phyloP scores from a whole-genome alignment of 2,797 vertebrate genomes.

The Mastacembelus armatus region DNA sequence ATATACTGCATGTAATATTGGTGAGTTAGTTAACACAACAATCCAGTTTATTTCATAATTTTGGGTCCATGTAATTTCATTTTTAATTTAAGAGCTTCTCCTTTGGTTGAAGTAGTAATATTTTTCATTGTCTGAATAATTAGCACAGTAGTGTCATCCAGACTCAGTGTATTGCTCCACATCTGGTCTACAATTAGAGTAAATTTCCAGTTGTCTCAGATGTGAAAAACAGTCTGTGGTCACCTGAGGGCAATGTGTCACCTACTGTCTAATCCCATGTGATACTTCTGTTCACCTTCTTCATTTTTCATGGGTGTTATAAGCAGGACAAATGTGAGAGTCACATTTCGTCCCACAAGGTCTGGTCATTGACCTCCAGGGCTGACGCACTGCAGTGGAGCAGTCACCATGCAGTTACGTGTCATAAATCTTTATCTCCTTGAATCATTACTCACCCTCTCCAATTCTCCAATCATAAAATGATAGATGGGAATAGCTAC shows the following conservation, averaged over 20 bases:
- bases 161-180: background rate
- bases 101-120: background rate
- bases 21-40: background rate
- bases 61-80: background rate
- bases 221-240: slow-evolving; percentile 32
- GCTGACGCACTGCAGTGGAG: slow-evolving; percentile 39
- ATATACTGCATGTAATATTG: background rate
- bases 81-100: background rate
- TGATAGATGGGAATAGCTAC: slow-evolving; percentile 35
- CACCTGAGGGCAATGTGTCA: slow-evolving; percentile 1
- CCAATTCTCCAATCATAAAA: slow-evolving; percentile 13
- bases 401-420: slow-evolving; percentile 36
- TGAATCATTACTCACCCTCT: slow-evolving; percentile 50
- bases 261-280: slow-evolving; percentile 39
- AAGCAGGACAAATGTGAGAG: slow-evolving; percentile 76
- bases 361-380: slow-evolving; percentile 64
- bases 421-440: slow-evolving; percentile 69
- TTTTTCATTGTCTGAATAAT: slow-evolving; percentile 2
- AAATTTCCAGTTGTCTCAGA: slow-evolving; percentile 18
- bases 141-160: background rate
- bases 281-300: slow-evolving; percentile 73
- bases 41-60: too few relatives aligned
- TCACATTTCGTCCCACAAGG: slow-evolving; percentile 68
- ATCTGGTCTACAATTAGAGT: slow-evolving; percentile 10
- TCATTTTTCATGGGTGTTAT: slow-evolving; percentile 76